phyloP scores from a whole-genome alignment of 2,888 invertebrate genomes.

The Noctua fimbriata region DNA sequence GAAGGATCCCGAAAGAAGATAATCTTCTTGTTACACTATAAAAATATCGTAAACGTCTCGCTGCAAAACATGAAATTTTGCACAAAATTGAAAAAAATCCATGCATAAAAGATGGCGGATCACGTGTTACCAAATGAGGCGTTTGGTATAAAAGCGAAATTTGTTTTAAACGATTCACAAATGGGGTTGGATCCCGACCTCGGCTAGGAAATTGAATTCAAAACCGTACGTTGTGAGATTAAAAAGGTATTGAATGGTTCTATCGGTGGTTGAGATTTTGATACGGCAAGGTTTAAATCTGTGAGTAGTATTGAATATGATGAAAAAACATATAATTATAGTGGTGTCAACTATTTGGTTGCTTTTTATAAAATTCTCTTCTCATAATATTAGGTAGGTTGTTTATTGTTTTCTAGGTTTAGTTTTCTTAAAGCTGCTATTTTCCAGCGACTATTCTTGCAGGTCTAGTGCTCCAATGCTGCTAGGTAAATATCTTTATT shows the following conservation, averaged over 20 bases:
- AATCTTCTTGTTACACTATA: constrained; percentile 33
- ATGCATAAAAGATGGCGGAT: constrained; percentile 70
- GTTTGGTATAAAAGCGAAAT: constrained; percentile 65
- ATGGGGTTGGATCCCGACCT: constrained; percentile 27
- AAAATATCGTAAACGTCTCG: constrained; percentile 52
- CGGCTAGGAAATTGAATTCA: constrained; percentile 61
- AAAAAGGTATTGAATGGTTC: constrained; percentile 40
- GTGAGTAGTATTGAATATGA: not conserved
- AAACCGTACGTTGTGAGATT: constrained; percentile 55
- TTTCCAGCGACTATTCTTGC: not conserved
- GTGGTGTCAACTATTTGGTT: not conserved
- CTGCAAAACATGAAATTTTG: constrained; percentile 54
- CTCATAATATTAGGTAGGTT: not conserved
- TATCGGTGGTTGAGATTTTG: constrained; percentile 25
- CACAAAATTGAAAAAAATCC: constrained; percentile 63
- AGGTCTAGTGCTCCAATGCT: not conserved
- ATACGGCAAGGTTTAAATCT: constrained; percentile 17
- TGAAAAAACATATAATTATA: not conserved
- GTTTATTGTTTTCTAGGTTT: not conserved
- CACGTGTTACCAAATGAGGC: constrained; percentile 61
- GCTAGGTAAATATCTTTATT: not conserved
- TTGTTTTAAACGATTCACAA: constrained; percentile 64
- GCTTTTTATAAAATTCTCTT: not conserved
- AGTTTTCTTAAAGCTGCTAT: not conserved
- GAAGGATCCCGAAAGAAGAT: not conserved